phyloP scores from a whole-genome alignment of 2,888 invertebrate genomes.

The Ashinkailepas kermadecensis region DNA sequence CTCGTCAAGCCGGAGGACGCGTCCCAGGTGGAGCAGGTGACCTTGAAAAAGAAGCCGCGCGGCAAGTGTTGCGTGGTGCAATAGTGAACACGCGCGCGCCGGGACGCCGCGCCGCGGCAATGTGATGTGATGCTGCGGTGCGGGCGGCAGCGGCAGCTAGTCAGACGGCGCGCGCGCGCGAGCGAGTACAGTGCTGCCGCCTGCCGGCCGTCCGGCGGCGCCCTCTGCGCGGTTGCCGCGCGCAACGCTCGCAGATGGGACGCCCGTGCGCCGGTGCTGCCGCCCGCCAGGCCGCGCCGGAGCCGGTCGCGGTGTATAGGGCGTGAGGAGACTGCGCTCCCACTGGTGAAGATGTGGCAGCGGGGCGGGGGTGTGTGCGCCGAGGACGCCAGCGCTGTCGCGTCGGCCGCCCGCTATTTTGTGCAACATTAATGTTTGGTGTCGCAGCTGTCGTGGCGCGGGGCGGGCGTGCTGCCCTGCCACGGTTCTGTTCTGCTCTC shows the following conservation, averaged over 20 bases:
- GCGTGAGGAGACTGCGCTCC: too few species aligned
- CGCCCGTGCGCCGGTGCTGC: background rate
- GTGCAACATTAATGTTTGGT: constrained; percentile 10
- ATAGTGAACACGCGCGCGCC: background rate
- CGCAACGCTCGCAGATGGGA: constrained; percentile 3
- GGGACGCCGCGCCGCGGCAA: background rate
- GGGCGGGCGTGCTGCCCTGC: background rate
- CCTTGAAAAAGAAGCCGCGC: constrained; percentile 82
- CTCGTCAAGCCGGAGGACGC: constrained; percentile 56
- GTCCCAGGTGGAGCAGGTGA: constrained; percentile 75
- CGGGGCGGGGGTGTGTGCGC: background rate
- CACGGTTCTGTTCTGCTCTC: background rate
- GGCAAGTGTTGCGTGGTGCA: constrained; percentile 68
- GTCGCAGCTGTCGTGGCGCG: background rate
- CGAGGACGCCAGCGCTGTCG: background rate
- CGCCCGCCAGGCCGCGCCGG: too few species aligned
- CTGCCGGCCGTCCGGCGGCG: background rate
- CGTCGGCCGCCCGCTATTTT: constrained; percentile 1
- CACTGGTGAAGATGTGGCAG: background rate
- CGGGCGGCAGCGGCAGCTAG: background rate
- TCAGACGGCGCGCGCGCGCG: background rate
- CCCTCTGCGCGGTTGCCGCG: background rate
- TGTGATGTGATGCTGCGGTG: background rate
- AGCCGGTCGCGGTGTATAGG: too few species aligned
- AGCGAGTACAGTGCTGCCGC: background rate